Percentiles rank a stretch among this genome's conserved stretches.
phyloP scores from a whole-genome alignment of 1,140 invertebrate genomes.

The Lamellibrachia luymesi region DNA sequence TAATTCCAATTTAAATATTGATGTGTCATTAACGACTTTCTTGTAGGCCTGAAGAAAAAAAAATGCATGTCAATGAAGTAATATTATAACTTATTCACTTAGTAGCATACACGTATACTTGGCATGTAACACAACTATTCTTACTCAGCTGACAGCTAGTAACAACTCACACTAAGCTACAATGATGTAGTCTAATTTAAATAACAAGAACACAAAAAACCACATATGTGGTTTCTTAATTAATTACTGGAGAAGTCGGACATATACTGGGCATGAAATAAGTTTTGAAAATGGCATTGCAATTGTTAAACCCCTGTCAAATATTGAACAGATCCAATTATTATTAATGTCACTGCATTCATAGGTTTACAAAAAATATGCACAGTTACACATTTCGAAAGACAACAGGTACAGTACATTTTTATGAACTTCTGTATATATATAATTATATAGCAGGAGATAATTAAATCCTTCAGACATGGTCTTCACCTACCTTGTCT shows the following conservation, averaged over 20 bases:
- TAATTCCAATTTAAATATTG: conserved; percentile 85
- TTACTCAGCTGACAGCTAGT: too few relatives aligned
- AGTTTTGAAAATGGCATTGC: too few relatives aligned
- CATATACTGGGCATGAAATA: too few relatives aligned
- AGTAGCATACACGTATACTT: not conserved
- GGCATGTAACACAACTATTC: not conserved
- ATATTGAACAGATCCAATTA: not conserved
- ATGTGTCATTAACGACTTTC: conserved; percentile 96
- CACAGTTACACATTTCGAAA: not conserved
- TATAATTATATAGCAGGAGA: not conserved
- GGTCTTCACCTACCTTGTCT: conserved; percentile 70
- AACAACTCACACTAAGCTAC: not conserved
- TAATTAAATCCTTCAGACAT: not conserved
- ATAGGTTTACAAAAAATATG: not conserved
- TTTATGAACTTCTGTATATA: not conserved
- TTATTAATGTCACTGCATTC: not conserved
- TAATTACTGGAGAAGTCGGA: too few relatives aligned
- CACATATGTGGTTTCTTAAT: too few relatives aligned
- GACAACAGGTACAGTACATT: not conserved
- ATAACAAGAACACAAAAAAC: too few relatives aligned
- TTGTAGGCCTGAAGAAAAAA: conserved; percentile 75
- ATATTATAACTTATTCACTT: not conserved
- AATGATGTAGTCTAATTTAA: not conserved
- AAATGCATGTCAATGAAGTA: conserved; percentile 11
- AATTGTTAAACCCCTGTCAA: not conserved